Evolutionary conservation across 2,113 vertebrate genomes (phyloP).

Genomic region (Craseonycteris thonglongyai): DNA sequence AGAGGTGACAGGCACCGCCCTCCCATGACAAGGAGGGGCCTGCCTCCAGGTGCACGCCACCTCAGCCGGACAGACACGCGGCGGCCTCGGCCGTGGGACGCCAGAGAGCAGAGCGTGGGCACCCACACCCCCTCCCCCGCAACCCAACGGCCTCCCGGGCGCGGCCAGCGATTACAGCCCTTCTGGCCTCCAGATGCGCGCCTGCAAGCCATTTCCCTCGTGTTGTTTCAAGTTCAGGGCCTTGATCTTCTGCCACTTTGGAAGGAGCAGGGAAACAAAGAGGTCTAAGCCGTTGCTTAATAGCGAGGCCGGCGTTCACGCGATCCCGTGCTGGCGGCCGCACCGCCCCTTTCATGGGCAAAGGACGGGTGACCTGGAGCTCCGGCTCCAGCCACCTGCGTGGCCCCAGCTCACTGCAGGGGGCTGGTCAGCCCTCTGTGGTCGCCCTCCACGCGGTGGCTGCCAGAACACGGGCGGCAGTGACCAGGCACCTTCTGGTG

Average conservation of each 20-base stretch:
- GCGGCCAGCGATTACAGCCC: slow-evolving; percentile 19
- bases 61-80: rapidly evolving
- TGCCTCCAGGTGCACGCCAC: background rate
- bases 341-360: background rate
- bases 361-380: background rate
- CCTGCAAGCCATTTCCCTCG: slow-evolving; percentile 69
- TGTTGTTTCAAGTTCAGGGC: slow-evolving; percentile 59
- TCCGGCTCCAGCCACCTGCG: background rate
- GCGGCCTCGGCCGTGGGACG: background rate
- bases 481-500: background rate
- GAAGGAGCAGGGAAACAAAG: slow-evolving; percentile 23
- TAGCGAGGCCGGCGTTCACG: background rate
- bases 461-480: background rate
- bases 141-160: slow-evolving; percentile 25
- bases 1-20: no score
- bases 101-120: background rate
- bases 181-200: slow-evolving; percentile 82
- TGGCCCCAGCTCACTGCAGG: background rate
- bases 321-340: background rate
- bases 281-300: background rate
- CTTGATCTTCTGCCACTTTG: slow-evolving; percentile 77
- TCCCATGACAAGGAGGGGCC: background rate
- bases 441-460: background rate
- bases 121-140: slow-evolving; percentile 36
- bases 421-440: background rate